These are phyloP conservation scores for Acronicta leporina DNA, from an alignment of 2,888 invertebrate genomes.

Conservation along the genomic window DNA sequence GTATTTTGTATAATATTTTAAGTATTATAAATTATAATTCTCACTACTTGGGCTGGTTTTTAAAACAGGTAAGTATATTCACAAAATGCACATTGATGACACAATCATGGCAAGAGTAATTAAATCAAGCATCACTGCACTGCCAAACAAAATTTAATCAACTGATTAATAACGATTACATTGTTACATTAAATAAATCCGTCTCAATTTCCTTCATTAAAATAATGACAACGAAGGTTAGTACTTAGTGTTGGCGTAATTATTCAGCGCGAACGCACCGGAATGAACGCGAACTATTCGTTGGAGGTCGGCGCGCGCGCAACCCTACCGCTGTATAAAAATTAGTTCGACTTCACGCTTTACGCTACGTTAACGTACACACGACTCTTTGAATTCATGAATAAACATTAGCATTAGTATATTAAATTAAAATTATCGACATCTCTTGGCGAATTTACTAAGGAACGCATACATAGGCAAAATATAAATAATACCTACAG, in stretches of 20 bases:
- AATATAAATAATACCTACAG: too few species aligned
- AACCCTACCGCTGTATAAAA: constrained; percentile 46
- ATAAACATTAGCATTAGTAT: constrained; percentile 46
- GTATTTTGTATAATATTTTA: too few species aligned
- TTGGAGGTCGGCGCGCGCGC: constrained; percentile 47
- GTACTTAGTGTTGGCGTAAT: constrained; percentile 59
- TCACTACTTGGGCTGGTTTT: too few species aligned
- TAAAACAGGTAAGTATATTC: too few species aligned
- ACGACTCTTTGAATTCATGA: constrained; percentile 36
- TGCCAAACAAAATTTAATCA: constrained; percentile 1
- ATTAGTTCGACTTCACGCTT: constrained; percentile 55
- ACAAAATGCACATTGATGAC: not conserved
- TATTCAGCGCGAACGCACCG: constrained; percentile 58
- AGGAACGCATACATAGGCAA: too few species aligned
- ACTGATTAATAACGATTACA: not conserved
- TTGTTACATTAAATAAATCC: not conserved
- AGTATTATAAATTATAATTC: too few species aligned
- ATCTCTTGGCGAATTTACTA: too few species aligned
- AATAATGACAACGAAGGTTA: constrained; percentile 54
- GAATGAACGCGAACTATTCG: constrained; percentile 37
- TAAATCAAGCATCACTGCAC: not conserved
- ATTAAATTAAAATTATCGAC: not conserved
- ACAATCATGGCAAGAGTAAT: not conserved
- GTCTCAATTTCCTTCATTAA: constrained; percentile 33
- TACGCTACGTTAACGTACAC: constrained; percentile 46